Evolutionary conservation across 1,140 invertebrate genomes (phyloP), one percentile per base, ranked within the genome.

Genomic region (Zaprionus inermis): DNA sequence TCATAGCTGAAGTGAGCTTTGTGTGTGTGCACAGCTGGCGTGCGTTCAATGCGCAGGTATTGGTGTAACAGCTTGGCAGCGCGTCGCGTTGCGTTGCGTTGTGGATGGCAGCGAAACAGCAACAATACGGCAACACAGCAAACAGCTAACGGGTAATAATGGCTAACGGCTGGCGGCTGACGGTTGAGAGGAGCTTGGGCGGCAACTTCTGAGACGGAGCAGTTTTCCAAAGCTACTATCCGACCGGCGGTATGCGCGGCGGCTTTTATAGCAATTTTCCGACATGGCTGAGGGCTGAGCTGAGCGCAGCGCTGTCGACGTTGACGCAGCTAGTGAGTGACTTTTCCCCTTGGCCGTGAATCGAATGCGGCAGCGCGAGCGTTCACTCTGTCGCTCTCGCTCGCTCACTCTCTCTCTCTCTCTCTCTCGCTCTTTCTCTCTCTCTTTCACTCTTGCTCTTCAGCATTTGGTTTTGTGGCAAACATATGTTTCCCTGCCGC

Each of bases 221-320:
- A 86, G 79, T 86, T 84, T 89, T 88, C 76, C 83, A 88, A 89
- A 88, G 84, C 84, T 89, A 88, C 83, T 86, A 82, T 88, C 77
- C 83, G 77, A 80, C 84, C 83, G 84, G 84, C 84, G 55, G 51
- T 72, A 58, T 80, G 74, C 54, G 74, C 73, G 4, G 32, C 84
- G 16, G 63, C 84, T 88, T 88, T 89, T 88, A 88, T 88, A 88
- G 73, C 52, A 65, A 88, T 88, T 88, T 88, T 84, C 80, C 80
- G 61, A 22, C 9, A 24, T 22, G 66, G 78, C 81, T 38, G 6
- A 18, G n/a, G n/a, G 38, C 6, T 28, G 24, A 28, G n/a, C n/a
- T 16, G 38, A 16, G n/a, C 38, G 38, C 38, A 59, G 78, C 74
- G 81, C 81, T 60, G 72, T 72, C 66, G 76, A 73, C 54, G 72